Evolutionary conservation across 2,888 invertebrate species (phyloP).

Genomic region (Auanema sp.): DNA sequence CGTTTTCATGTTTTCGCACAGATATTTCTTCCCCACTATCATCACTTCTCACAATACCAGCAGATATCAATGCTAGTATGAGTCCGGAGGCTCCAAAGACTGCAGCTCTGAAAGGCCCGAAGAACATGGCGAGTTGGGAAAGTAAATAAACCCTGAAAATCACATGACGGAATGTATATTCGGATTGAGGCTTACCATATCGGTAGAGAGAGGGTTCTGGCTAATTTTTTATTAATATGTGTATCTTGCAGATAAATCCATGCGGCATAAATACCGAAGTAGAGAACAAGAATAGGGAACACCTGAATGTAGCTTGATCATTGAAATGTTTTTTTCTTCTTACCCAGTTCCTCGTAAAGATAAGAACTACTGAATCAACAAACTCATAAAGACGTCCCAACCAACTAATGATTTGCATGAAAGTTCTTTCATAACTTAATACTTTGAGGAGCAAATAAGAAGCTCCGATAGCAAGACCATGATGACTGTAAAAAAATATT

Average conservation of each 20-base stretch:
- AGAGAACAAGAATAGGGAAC: slow-evolving; percentile 50
- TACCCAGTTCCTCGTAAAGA: slow-evolving; percentile 55
- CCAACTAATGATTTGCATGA: slow-evolving; percentile 52
- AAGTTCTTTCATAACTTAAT: slow-evolving; percentile 56
- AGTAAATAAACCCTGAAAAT: slow-evolving; percentile 52
- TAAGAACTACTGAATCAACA: slow-evolving; percentile 48
- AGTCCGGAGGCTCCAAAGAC: slow-evolving; percentile 48
- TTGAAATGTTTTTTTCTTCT: slow-evolving; percentile 5
- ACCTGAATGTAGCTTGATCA: slow-evolving; percentile 37
- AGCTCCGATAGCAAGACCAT: slow-evolving; percentile 42
- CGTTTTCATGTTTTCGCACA: slow-evolving; percentile 2
- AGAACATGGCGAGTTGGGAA: slow-evolving; percentile 48
- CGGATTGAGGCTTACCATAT: slow-evolving; percentile 47
- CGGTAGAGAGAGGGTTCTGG: slow-evolving; percentile 58
- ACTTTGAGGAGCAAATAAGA: slow-evolving; percentile 56
- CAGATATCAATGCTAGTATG: slow-evolving; percentile 50
- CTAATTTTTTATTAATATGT: slow-evolving; percentile 54
- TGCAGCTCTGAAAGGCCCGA: slow-evolving; percentile 56
- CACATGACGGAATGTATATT: neutral
- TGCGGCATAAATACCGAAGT: slow-evolving; percentile 49
- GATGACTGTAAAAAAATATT: slow-evolving; percentile 38
- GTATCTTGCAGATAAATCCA: slow-evolving; percentile 59
- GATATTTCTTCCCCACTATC: neutral
- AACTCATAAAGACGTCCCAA: slow-evolving; percentile 47
- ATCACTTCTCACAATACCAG: slow-evolving; percentile 46